Conservation (phyloP, 2,888 invertebrate genomes). For the Hecatera dysodea region DNA sequence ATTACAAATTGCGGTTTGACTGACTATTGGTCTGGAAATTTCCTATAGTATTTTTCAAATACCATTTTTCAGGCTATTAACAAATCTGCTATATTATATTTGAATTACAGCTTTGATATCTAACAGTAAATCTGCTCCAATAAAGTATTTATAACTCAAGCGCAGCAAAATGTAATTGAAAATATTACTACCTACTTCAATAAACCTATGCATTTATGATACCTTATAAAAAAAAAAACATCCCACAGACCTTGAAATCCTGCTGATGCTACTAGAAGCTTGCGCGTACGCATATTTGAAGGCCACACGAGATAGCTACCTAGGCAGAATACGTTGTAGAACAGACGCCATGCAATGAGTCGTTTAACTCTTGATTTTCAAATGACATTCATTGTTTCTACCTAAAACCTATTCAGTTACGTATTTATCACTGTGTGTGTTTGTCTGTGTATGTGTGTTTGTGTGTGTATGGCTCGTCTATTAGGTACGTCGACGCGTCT, state of each 20-base stretch:
- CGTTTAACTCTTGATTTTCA: slow-evolving; percentile 77
- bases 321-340: slow-evolving; percentile 30
- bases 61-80: no score
- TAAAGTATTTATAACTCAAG: not conserved
- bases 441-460: slow-evolving; percentile 19
- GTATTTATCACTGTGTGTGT: slow-evolving; percentile 24
- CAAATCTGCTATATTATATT: no score
- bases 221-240: not conserved
- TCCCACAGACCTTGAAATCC: slow-evolving; percentile 32
- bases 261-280: slow-evolving; percentile 27
- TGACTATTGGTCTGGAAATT: no score
- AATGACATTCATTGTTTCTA: slow-evolving; percentile 70
- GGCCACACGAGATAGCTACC: slow-evolving; percentile 42
- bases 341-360: slow-evolving; percentile 49
- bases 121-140: not conserved
- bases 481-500: slow-evolving; percentile 25
- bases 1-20: not conserved
- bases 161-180: not conserved
- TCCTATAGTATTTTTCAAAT: no score
- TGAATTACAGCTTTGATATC: no score
- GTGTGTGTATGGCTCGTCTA: slow-evolving; percentile 29
- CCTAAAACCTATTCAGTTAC: slow-evolving; percentile 64
- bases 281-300: slow-evolving; percentile 40
- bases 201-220: not conserved
- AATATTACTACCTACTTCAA: not conserved